Base-by-base conservation (phyloP, 2,113 vertebrate genomes). In the Cranoglanis bouderius region DNA sequence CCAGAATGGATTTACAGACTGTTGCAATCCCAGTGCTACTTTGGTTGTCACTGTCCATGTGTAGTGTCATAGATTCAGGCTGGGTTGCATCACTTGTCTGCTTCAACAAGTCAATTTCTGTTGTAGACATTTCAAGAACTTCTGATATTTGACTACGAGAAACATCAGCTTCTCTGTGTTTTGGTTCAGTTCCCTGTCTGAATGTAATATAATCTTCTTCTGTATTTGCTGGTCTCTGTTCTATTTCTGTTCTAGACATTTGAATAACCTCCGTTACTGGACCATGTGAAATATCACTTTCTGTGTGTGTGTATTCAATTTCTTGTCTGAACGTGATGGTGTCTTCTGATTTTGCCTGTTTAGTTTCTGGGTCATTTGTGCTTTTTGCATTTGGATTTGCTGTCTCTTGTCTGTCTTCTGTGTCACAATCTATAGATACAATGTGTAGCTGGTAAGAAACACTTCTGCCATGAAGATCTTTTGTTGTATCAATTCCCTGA, bases 1-100 rank as follows among this genome's bases (percentile, higher is more conserved):
- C 65, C 7, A 91, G 59, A 46, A 90, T 32, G 61, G 84, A 87
- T 29, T 88, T 89, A 67, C 82, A 89, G 29, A 89, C 82, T 86
- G 84, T 91, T 74, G 26, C 74, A 57, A 75, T 75, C 59, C 24
- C 63, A 82, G 55, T 43, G 46, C 75, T 80, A 43, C 1, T 51
- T 78, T 43, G 18, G 19, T 81, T 70, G 43, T 77, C n/a, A 67
- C 78, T 49, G 18, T 55, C 75, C 67, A 40, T 29, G 19, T 49
- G 16, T 63, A 78, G 0, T 24, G 40, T 32, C 38, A 5, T 4
- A 59, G 80, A 82, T 35, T 82, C 53, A 59, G 80, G n/a, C 35
- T 59, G n/a, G 7, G 6, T 29, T 57, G 7, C 46, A 57, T 59
- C 51, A 89, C 57, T 13, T 24, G 16, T n/a, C 55, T 46, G 82